These are phyloP conservation scores for Otolemur crassicaudatus DNA, from an alignment of 2,797 vertebrate genomes.

Conservation along the genomic window DNA sequence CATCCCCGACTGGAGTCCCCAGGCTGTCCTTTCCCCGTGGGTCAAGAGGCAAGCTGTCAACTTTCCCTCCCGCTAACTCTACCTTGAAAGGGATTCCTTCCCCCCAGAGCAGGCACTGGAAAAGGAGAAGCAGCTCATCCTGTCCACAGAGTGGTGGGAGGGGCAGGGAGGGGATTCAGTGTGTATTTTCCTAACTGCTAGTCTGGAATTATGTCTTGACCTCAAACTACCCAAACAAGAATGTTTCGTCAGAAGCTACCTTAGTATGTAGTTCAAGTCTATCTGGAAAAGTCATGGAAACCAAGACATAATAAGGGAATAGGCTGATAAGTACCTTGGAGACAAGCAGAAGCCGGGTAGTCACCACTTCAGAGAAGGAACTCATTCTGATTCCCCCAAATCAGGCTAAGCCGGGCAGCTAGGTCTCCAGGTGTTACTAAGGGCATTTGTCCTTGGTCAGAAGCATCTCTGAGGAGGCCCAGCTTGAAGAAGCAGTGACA, in stretches of 20 bases:
- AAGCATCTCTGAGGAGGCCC: neutral
- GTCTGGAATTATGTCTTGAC: neutral
- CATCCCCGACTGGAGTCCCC: rapidly evolving
- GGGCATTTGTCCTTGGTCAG: neutral
- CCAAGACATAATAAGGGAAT: neutral
- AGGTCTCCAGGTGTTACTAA: neutral
- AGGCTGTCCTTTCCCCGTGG: neutral
- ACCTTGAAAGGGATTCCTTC: conserved; percentile 7
- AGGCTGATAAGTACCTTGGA: neutral
- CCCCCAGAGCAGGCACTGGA: neutral
- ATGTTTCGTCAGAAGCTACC: conserved; percentile 23
- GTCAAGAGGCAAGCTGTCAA: neutral
- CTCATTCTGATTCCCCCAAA: neutral
- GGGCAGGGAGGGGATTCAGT: neutral
- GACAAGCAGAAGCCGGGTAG: neutral
- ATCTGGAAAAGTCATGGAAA: conserved; percentile 46
- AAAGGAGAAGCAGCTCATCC: neutral
- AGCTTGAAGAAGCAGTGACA: neutral
- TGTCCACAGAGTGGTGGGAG: neutral
- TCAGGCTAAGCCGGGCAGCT: too few species aligned
- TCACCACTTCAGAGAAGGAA: neutral
- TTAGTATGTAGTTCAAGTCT: neutral
- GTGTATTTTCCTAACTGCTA: conserved; percentile 26
- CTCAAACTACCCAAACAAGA: neutral
- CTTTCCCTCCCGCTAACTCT: neutral